Base-by-base conservation (phyloP, 2,113 vertebrate species). In the Illadopsis cleaveri region DNA sequence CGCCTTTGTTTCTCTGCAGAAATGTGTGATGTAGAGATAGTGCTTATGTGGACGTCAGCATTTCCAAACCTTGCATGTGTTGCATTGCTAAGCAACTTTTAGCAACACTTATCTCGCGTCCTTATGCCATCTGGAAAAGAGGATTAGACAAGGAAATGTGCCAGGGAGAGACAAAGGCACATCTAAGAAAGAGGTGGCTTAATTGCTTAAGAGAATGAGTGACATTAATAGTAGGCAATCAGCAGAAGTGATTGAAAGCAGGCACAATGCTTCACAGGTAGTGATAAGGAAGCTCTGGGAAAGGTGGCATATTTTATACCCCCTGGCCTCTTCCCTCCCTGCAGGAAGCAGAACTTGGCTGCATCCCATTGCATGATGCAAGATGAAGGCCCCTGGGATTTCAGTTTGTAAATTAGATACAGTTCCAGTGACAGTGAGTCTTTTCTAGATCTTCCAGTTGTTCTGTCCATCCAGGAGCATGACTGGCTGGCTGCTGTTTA, bases 31-130 rank as follows among this genome's bases (percentile, higher is more conserved):
- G 96, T 86, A 73, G 95, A 87, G 95, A 94, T 86, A 82, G 90
- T 61, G 94, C 93, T 97, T 97, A 24, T 91, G 95, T 95, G 96
- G 90, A 96, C 89, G 95, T 97, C 97, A 97, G 95, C 94, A 86
- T 92, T 97, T 97, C 93, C 95, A 95, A 91, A 86, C 87, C 93
- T 94, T 94, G 91, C 85, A 90, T 91, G 95, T 92, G 95, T 97
- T 97, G 94, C 95, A 96, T 97, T 96, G 97, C 97, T 97, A 97
- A 97, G 97, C 97, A 97, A 96, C 97, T 97, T 97, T 95, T 91
- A 95, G 96, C 94, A 97, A 96, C 95, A 94, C 95, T 97, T 96
- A 87, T 96, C 95, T 95, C 86, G 71, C 53, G 15, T 96, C 96
- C 95, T 95, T 94, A 79, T 96, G 96, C 96, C 96, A 97, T 97